phyloP scores from a whole-genome alignment of 2,797 vertebrate species.

The Schizothorax lantsangensis region DNA sequence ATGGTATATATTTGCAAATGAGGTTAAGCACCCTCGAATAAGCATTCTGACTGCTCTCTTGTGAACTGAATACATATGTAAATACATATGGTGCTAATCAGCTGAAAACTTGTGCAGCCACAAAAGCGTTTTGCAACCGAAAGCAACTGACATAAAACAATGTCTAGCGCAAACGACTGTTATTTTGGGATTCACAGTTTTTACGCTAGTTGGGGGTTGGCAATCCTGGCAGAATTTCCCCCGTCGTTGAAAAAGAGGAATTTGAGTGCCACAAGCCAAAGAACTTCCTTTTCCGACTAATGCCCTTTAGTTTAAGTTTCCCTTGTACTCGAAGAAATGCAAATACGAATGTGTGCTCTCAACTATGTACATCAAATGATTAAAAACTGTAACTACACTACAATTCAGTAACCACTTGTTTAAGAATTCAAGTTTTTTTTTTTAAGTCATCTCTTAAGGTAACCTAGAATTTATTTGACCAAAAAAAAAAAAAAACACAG shows the following conservation, averaged over 20 bases:
- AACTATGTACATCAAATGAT: too few species aligned
- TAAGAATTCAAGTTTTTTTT: not conserved
- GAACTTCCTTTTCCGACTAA: conserved; percentile 5
- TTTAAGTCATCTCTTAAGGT: not conserved
- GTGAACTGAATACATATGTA: conserved; percentile 3
- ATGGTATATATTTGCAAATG: not conserved
- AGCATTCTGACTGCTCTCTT: not conserved
- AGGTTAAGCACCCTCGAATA: not conserved
- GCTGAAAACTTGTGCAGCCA: not conserved
- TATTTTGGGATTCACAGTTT: conserved; percentile 5
- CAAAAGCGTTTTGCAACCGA: not conserved
- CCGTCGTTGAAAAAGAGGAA: conserved; percentile 46
- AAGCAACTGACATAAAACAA: conserved; percentile 7
- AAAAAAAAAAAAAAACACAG: not conserved
- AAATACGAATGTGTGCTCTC: not conserved
- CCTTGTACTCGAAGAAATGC: not conserved
- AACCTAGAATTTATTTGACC: not conserved
- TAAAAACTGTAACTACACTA: not conserved
- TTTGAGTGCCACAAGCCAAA: conserved; percentile 3
- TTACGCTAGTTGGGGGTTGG: conserved; percentile 3
- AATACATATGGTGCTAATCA: not conserved
- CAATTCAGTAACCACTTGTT: not conserved
- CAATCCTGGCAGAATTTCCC: conserved; percentile 29
- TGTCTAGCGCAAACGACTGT: not conserved
- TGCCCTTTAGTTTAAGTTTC: not conserved